Evolutionary conservation across 2,888 invertebrate genomes (phyloP).

Genomic region (Mongoloraphidia duomilia): DNA sequence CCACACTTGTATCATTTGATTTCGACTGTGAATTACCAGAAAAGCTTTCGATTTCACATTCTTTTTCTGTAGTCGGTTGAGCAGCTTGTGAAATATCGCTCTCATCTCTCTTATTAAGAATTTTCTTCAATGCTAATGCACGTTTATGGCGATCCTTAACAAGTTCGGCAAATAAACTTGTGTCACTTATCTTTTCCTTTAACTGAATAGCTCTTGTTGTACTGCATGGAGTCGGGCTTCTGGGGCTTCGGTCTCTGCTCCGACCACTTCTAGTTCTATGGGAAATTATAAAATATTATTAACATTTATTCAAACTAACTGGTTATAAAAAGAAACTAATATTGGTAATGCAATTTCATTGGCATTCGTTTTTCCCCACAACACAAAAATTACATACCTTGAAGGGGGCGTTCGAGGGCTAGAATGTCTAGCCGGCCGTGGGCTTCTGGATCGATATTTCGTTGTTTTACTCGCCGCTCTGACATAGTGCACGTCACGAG

Average conservation of each 20-base stretch:
- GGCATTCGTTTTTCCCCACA: not conserved
- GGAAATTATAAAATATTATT: not conserved
- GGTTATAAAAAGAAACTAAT: not conserved
- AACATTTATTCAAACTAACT: not conserved
- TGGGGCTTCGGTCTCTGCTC: slow-evolving; percentile 25
- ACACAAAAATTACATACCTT: slow-evolving; percentile 10
- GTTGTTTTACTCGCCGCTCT: slow-evolving; percentile 25
- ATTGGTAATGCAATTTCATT: not conserved
- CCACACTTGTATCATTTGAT: slow-evolving; percentile 27
- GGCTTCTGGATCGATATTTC: slow-evolving; percentile 37
- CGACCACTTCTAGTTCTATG: slow-evolving; percentile 1
- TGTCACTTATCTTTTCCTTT: slow-evolving; percentile 73
- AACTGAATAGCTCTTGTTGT: slow-evolving; percentile 41
- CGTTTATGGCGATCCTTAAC: slow-evolving; percentile 75
- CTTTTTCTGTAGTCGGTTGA: slow-evolving; percentile 20
- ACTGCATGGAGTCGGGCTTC: slow-evolving; percentile 18
- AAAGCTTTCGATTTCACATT: slow-evolving; percentile 20
- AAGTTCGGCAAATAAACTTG: slow-evolving; percentile 78
- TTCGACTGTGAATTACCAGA: slow-evolving; percentile 18
- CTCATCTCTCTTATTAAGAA: slow-evolving; percentile 51
- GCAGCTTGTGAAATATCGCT: slow-evolving; percentile 25
- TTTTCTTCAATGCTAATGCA: slow-evolving; percentile 57
- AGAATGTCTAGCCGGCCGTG: slow-evolving; percentile 25
- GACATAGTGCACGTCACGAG: slow-evolving; percentile 31
- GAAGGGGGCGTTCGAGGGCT: slow-evolving; percentile 13